Conservation (phyloP, 2,113 vertebrate genomes). For the Alethe castanea region DNA sequence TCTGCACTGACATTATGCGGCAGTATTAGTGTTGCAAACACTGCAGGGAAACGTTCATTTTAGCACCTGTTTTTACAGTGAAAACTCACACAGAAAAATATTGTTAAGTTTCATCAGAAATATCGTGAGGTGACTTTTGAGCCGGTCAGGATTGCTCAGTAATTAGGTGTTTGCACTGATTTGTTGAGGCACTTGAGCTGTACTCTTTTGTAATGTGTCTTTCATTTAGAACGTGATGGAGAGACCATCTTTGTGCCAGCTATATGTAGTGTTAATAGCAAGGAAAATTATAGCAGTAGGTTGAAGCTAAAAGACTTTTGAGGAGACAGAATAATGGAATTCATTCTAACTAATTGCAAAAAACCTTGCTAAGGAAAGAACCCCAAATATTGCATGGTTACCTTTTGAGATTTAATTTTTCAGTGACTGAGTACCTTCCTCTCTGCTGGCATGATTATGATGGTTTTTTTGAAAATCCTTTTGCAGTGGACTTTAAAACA, state of each 20-base stretch:
- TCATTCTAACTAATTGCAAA: neutral
- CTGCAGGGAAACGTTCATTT: neutral
- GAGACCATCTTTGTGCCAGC: neutral
- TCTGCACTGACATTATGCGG: slow-evolving; percentile 17
- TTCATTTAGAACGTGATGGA: neutral
- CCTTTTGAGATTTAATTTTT: neutral
- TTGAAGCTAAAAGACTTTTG: neutral
- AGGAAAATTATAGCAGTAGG: neutral
- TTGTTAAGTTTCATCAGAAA: neutral
- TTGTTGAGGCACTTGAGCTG: neutral
- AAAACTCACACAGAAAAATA: neutral
- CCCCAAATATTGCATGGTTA: neutral
- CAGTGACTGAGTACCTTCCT: neutral
- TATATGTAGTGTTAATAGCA: neutral
- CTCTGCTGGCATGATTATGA: neutral
- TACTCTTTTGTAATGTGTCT: neutral
- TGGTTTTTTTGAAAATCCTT: neutral
- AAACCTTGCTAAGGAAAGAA: neutral
- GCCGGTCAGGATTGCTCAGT: neutral
- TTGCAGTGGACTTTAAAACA: neutral
- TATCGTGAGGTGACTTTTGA: neutral
- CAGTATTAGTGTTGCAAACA: neutral
- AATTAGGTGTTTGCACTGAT: neutral
- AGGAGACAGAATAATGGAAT: neutral
- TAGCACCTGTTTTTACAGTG: neutral